A percentile compares a stretch with the other conserved stretches of the same genome.
These are phyloP conservation scores for Caranx ignobilis DNA, from an alignment of 2,113 vertebrate species.

Conservation along the genomic window DNA sequence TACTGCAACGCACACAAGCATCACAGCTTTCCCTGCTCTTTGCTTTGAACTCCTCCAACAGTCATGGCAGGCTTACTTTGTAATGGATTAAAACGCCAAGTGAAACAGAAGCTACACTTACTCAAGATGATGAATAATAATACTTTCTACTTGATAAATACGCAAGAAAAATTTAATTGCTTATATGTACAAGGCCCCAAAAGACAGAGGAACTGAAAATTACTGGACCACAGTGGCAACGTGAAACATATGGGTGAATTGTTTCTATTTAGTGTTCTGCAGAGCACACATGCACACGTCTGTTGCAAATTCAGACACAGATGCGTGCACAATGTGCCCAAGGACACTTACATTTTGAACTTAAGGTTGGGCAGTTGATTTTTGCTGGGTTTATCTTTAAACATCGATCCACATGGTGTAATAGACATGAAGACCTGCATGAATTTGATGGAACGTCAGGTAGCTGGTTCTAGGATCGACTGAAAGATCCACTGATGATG, in stretches of 20 bases:
- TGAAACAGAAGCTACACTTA: slow-evolving; percentile 64
- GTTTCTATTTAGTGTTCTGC: slow-evolving; percentile 31
- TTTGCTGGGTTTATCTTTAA: not conserved
- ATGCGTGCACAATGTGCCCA: not conserved
- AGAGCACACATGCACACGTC: not conserved
- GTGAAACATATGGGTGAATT: slow-evolving; percentile 36
- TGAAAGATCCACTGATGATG: not conserved
- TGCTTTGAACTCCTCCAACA: slow-evolving; percentile 27
- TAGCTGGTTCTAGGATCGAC: not conserved
- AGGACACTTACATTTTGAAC: not conserved
- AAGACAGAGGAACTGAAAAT: slow-evolving; percentile 47
- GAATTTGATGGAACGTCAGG: not conserved
- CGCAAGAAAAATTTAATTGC: slow-evolving; percentile 66
- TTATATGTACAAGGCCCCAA: slow-evolving; percentile 49
- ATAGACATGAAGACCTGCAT: not conserved
- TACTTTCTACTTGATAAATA: slow-evolving; percentile 63
- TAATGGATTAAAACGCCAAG: slow-evolving; percentile 62
- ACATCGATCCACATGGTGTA: not conserved
- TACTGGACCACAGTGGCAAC: slow-evolving; percentile 40
- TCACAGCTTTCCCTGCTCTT: not conserved
- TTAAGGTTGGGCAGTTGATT: not conserved
- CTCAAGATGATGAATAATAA: slow-evolving; percentile 71
- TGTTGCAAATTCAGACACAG: not conserved
- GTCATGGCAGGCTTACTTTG: slow-evolving; percentile 38
- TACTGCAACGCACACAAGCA: slow-evolving; percentile 5